These are phyloP conservation scores for human (Homo sapiens) DNA, from an alignment of 2,113 vertebrate species.

Conservation along the genomic window GRCh38 chr5:3545501-3546000, in stretches of 20 bases:
- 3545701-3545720: rapidly evolving
- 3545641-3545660: not conserved
- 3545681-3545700: no score
- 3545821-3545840: rapidly evolving
- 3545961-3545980: no score
- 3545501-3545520: not conserved
- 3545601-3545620: rapidly evolving
- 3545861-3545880: rapidly evolving
- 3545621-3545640: rapidly evolving
- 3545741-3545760: rapidly evolving
- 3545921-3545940: rapidly evolving
- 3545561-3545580: rapidly evolving
- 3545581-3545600: rapidly evolving
- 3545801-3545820: no score
- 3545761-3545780: rapidly evolving
- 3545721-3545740: not conserved
- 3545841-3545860: rapidly evolving
- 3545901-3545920: no score
- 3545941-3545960: not conserved
- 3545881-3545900: rapidly evolving
- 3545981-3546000: not conserved
- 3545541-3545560: rapidly evolving
- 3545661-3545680: rapidly evolving
- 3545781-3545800: rapidly evolving
- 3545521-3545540: rapidly evolving